Evolutionary conservation across 2,797 vertebrate species (phyloP).

Genomic region (Muscicapa striata): DNA sequence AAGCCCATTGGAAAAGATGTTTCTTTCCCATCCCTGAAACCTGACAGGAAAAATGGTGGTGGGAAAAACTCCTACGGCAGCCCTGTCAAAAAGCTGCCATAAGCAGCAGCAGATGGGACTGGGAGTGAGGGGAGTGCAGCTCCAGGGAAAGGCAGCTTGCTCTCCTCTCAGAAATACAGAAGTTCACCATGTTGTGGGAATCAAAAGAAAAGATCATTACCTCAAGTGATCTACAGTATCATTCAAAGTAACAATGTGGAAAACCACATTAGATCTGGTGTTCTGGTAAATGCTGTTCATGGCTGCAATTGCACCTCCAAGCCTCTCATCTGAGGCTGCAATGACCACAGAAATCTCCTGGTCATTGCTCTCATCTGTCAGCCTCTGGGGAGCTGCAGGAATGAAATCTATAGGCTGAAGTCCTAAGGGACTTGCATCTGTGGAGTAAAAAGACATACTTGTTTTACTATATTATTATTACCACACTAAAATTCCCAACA

Average conservation of each 20-base stretch:
- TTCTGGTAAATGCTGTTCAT: slow-evolving; percentile 92
- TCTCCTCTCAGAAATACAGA: not conserved
- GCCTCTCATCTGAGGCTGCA: slow-evolving; percentile 88
- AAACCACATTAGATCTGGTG: slow-evolving; percentile 88
- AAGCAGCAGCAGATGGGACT: not conserved
- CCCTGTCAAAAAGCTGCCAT: not conserved
- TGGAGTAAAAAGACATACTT: not conserved
- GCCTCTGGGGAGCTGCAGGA: slow-evolving; percentile 70
- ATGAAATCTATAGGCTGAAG: slow-evolving; percentile 82
- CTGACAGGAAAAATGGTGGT: not conserved
- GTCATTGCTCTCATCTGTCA: slow-evolving; percentile 63
- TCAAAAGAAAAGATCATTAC: slow-evolving; percentile 70
- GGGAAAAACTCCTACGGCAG: not conserved
- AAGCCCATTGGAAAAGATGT: not conserved
- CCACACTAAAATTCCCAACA: not conserved
- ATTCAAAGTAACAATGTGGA: slow-evolving; percentile 91
- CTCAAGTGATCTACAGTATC: slow-evolving; percentile 88
- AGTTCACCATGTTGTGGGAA: not conserved
- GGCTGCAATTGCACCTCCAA: slow-evolving; percentile 89
- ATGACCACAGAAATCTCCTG: slow-evolving; percentile 91
- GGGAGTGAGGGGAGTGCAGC: not conserved
- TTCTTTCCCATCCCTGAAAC: not conserved
- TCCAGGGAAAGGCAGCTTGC: not conserved
- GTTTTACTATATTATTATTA: not conserved
- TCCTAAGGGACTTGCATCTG: slow-evolving; percentile 75